phyloP scores from a whole-genome alignment of 2,797 vertebrate genomes.

The Enteromius radiatus region DNA sequence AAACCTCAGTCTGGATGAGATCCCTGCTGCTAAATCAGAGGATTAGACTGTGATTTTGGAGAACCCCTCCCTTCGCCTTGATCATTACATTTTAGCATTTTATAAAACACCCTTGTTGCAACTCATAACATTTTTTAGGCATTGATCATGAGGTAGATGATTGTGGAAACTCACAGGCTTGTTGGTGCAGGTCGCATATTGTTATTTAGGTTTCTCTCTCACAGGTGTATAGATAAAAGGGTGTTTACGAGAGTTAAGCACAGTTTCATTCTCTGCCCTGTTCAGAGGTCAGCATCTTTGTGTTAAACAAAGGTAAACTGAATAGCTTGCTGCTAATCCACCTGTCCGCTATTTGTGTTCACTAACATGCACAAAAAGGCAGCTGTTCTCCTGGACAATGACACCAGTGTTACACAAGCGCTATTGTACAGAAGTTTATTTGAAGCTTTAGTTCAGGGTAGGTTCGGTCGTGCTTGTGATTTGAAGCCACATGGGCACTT shows the following conservation, averaged over 20 bases:
- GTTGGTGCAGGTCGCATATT: slow-evolving; percentile 26
- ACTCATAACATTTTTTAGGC: neutral
- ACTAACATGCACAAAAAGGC: neutral
- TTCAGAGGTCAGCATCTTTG: slow-evolving; percentile 33
- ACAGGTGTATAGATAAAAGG: slow-evolving; percentile 12
- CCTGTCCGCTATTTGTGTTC: slow-evolving; percentile 3
- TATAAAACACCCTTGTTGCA: neutral
- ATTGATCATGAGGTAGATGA: slow-evolving; percentile 4
- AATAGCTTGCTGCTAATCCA: slow-evolving; percentile 18
- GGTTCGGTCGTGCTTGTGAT: slow-evolving; percentile 10
- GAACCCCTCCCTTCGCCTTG: slow-evolving; percentile 32
- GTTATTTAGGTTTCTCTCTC: neutral
- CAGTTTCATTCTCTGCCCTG: slow-evolving; percentile 3
- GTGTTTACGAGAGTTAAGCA: slow-evolving; percentile 2
- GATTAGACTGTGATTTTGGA: slow-evolving; percentile 8
- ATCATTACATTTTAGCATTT: neutral
- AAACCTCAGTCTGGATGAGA: slow-evolving; percentile 6
- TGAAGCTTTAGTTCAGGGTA: slow-evolving; percentile 16
- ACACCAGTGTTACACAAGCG: neutral
- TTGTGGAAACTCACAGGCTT: slow-evolving; percentile 23
- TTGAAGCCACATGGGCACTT: slow-evolving; percentile 2
- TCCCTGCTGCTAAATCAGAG: slow-evolving; percentile 4
- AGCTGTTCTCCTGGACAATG: slow-evolving; percentile 15
- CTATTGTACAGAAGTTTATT: neutral
- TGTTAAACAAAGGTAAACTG: slow-evolving; percentile 10